These are phyloP conservation scores for Acleris sparsana DNA, from an alignment of 2,888 invertebrate genomes.

Conservation along the genomic window DNA sequence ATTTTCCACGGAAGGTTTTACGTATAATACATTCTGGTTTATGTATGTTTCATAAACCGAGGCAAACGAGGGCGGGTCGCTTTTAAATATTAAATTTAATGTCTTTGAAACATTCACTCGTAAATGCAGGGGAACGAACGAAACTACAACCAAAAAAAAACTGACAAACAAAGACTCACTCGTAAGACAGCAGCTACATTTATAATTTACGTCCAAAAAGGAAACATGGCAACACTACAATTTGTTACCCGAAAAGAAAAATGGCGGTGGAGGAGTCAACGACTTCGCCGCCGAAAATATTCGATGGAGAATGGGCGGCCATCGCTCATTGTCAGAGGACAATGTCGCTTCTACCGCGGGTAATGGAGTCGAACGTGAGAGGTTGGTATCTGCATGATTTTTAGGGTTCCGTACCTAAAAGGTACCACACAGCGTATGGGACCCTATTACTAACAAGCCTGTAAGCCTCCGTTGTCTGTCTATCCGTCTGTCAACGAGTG, in stretches of 20 bases:
- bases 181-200: conserved; percentile 3
- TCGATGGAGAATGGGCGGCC: conserved; percentile 31
- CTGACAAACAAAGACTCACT: neutral
- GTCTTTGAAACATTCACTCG: too few relatives aligned
- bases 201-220: conserved; percentile 28
- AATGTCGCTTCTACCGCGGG: conserved; percentile 11
- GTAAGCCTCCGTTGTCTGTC: too few relatives aligned
- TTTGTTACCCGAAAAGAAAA: conserved; percentile 35
- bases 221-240: conserved; percentile 32
- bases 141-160: too few relatives aligned
- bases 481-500: too few relatives aligned
- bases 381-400: conserved; percentile 1
- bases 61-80: too few relatives aligned
- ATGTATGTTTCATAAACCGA: too few relatives aligned
- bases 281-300: conserved; percentile 36
- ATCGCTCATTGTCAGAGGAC: conserved; percentile 36
- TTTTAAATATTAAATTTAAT: too few relatives aligned
- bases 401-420: neutral
- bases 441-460: too few relatives aligned
- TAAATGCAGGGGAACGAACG: too few relatives aligned
- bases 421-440: too few relatives aligned
- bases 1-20: too few relatives aligned
- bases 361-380: neutral
- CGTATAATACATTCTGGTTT: too few relatives aligned
- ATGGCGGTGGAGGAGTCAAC: conserved; percentile 35